A percentile compares a stretch with the other conserved stretches of the same genome.
These are phyloP conservation scores for Oryzaephilus surinamensis DNA, from an alignment of 1,140 invertebrate species.

Conservation along the genomic window DNA sequence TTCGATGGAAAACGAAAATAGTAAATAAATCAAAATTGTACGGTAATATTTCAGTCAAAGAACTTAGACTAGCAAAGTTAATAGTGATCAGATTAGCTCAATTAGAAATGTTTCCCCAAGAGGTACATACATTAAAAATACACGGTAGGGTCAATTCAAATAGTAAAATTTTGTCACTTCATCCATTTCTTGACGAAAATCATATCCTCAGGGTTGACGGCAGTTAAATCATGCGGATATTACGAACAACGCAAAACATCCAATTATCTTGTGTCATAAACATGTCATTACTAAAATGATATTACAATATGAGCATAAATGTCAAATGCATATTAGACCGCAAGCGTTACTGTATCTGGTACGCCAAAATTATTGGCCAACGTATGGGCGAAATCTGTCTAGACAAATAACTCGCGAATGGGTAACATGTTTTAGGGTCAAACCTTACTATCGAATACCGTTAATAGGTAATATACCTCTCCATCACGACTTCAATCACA, in stretches of 20 bases:
- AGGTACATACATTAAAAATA: too few relatives aligned
- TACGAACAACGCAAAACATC: neutral
- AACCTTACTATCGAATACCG: slow-evolving; percentile 16
- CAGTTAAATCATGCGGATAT: neutral
- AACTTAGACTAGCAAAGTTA: neutral
- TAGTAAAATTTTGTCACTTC: neutral
- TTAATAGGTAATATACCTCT: slow-evolving; percentile 30
- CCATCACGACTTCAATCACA: slow-evolving; percentile 9
- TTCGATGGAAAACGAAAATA: too few relatives aligned
- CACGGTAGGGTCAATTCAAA: neutral
- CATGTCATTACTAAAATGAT: slow-evolving; percentile 1
- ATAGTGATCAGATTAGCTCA: neutral
- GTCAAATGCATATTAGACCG: slow-evolving; percentile 1
- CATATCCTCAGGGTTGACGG: neutral
- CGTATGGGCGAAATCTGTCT: slow-evolving; percentile 13
- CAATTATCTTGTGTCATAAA: neutral
- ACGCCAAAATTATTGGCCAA: slow-evolving; percentile 17
- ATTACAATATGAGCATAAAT: slow-evolving; percentile 4
- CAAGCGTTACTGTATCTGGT: slow-evolving; percentile 10
- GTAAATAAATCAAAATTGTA: neutral
- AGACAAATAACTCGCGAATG: slow-evolving; percentile 22
- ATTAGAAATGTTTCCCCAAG: too few relatives aligned
- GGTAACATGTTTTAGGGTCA: slow-evolving; percentile 21
- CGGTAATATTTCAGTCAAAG: neutral
- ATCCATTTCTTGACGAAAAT: slow-evolving; percentile 3